Percentiles rank a stretch among this genome's conserved stretches.
Conservation (phyloP, 1,140 invertebrate species). For the Monomorium pharaonis region DNA sequence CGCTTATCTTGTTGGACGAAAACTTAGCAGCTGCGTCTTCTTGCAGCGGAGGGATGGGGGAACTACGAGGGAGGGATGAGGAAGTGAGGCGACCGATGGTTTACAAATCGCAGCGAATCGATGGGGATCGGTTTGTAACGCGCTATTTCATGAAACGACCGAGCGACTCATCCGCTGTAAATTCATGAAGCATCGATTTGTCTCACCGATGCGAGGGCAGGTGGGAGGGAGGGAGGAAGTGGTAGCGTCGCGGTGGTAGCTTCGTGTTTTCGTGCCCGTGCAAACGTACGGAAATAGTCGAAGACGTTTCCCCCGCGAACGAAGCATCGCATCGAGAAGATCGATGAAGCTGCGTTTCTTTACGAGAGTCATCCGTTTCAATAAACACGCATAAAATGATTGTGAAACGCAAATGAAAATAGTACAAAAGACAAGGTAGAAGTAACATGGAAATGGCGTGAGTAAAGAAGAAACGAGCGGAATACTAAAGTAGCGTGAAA, state of each 20-base stretch:
- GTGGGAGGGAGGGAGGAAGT: not conserved
- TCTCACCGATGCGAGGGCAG: slow-evolving; percentile 6
- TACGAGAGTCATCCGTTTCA: slow-evolving; percentile 28
- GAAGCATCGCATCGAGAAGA: not conserved
- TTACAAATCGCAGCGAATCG: slow-evolving; percentile 68
- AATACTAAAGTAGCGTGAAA: not conserved
- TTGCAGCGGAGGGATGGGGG: not conserved
- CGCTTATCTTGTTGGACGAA: slow-evolving; percentile 49
- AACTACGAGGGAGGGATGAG: not conserved
- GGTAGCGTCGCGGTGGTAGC: not conserved
- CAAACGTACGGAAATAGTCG: slow-evolving; percentile 44
- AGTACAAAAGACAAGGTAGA: not conserved
- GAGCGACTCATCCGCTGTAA: slow-evolving; percentile 60
- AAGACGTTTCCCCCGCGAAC: not conserved
- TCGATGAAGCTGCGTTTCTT: slow-evolving; percentile 46
- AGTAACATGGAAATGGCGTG: not conserved
- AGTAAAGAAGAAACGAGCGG: not conserved
- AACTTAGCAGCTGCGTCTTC: slow-evolving; percentile 30
- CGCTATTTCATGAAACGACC: slow-evolving; percentile 59
- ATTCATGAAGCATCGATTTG: slow-evolving; percentile 69
- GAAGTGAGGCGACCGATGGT: not conserved
- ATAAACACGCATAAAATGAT: slow-evolving; percentile 29
- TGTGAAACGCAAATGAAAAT: not conserved
- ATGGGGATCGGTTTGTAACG: slow-evolving; percentile 61
- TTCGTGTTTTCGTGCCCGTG: slow-evolving; percentile 37